Conservation (phyloP, 2,113 vertebrate genomes). For the Xyrauchen texanus region DNA sequence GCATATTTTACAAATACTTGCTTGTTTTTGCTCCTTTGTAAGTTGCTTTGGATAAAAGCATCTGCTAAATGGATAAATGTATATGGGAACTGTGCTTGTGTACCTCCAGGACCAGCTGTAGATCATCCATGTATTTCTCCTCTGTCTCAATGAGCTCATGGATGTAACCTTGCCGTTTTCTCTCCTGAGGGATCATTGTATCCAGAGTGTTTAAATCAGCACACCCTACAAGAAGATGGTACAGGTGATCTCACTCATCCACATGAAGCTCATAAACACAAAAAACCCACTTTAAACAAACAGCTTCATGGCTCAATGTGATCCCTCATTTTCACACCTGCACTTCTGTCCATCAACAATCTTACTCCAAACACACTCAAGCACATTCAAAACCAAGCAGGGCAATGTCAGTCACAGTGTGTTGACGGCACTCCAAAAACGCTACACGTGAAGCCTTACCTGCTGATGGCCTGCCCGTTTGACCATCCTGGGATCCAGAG, state of each 20-base stretch:
- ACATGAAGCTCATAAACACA: no score
- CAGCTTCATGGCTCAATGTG: neutral
- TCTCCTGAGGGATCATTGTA: conserved; percentile 71
- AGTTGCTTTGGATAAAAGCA: neutral
- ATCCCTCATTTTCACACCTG: neutral
- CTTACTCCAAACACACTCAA: conserved; percentile 30
- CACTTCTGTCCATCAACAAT: neutral
- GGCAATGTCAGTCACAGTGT: neutral
- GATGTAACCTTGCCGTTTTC: conserved; percentile 94
- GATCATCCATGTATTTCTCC: conserved; percentile 88
- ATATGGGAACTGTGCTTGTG: neutral
- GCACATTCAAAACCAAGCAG: conserved; percentile 35
- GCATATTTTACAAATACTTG: neutral
- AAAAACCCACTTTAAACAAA: neutral
- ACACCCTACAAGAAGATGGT: conserved; percentile 75
- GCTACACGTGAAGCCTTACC: conserved; percentile 60
- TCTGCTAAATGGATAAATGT: neutral
- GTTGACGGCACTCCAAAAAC: conserved; percentile 27
- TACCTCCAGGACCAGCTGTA: conserved; percentile 93
- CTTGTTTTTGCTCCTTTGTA: neutral
- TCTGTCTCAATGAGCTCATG: conserved; percentile 93
- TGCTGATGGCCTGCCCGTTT: conserved; percentile 40
- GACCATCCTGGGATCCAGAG: conserved; percentile 41
- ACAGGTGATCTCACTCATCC: conserved; percentile 2
- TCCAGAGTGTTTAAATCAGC: no score